Conservation (phyloP, 53 echinoderm and acorn worm species). For the Glandiceps talaboti region DNA sequence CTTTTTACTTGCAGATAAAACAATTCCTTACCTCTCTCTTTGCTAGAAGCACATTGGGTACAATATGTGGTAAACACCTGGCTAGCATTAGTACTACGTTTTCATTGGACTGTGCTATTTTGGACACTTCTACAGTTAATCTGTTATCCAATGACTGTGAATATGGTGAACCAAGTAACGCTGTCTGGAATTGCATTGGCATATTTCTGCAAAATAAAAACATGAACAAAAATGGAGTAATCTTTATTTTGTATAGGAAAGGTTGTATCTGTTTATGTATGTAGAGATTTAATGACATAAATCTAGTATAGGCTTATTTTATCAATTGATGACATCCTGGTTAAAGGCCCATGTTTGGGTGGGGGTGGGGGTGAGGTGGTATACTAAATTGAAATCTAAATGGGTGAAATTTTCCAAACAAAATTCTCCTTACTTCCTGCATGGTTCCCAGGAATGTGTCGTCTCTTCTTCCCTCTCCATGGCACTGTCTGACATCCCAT, state of each 20-base stretch:
- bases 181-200: constrained; percentile 61
- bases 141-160: constrained; percentile 27
- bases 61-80: constrained; percentile 77
- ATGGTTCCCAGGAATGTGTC: background rate
- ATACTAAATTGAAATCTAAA: too few species aligned
- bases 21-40: constrained; percentile 86
- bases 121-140: constrained; percentile 75
- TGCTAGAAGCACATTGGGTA: constrained; percentile 94
- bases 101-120: constrained; percentile 43
- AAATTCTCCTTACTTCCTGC: background rate
- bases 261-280: background rate
- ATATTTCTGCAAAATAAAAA: constrained; percentile 30
- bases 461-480: background rate
- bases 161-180: constrained; percentile 33
- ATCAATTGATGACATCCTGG: too few species aligned
- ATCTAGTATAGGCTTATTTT: too few species aligned
- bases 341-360: too few species aligned
- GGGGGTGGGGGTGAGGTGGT: too few species aligned
- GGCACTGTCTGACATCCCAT: background rate
- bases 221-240: too few species aligned
- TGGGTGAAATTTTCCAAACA: too few species aligned
- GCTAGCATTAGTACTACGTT: constrained; percentile 86
- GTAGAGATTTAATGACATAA: too few species aligned
- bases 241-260: too few species aligned
- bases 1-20: too few species aligned